Conservation (phyloP, 2,113 vertebrate genomes). For the Boleophthalmus pectinirostris region DNA sequence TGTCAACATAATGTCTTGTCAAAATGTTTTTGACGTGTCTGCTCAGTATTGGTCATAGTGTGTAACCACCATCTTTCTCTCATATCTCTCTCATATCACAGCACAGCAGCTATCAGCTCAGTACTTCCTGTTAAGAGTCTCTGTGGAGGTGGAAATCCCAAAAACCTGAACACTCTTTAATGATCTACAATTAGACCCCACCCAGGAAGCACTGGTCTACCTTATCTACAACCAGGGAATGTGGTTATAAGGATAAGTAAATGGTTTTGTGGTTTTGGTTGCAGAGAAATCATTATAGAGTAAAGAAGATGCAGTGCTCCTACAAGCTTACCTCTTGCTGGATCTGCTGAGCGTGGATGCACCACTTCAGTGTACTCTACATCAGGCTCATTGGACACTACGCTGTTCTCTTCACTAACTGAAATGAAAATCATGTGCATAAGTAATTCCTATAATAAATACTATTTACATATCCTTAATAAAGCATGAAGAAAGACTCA, state of each 20-base stretch:
- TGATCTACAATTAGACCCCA: conserved; percentile 68
- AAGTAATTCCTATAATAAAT: neutral
- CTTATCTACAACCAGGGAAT: conserved; percentile 61
- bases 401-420: conserved; percentile 58
- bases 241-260: conserved; percentile 12
- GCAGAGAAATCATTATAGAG: neutral
- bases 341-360: conserved; percentile 58
- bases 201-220: conserved; percentile 52
- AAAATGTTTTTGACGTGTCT: conserved; percentile 35
- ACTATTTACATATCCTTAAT: no score
- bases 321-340: conserved; percentile 52
- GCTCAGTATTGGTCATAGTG: conserved; percentile 9
- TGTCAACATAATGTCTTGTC: conserved; percentile 22
- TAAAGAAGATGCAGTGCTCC: neutral
- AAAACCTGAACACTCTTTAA: conserved; percentile 47
- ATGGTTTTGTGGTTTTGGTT: neutral
- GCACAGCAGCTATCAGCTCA: conserved; percentile 47
- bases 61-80: conserved; percentile 23
- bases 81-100: conserved; percentile 12
- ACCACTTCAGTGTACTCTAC: conserved; percentile 80
- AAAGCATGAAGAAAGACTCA: no score
- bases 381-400: conserved; percentile 56
- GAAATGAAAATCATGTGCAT: neutral
- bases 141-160: conserved; percentile 47
- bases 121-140: conserved; percentile 77